phyloP scores from a whole-genome alignment of 2,888 invertebrate species.

The Encarsia formosa region DNA sequence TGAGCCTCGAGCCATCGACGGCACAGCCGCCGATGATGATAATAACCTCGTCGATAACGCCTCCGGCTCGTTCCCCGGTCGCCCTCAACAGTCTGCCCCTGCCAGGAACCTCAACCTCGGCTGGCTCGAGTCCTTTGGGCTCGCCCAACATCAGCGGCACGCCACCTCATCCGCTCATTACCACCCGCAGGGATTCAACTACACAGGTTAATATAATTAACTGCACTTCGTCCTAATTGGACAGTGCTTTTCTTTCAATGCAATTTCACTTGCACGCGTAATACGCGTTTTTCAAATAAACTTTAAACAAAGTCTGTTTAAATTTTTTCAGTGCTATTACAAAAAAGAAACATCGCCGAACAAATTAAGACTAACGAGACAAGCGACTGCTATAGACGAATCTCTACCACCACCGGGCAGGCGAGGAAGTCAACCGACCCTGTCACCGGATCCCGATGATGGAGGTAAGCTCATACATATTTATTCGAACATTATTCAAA shows the following conservation, averaged over 20 bases:
- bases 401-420: conserved; percentile 70
- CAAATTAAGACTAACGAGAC: conserved; percentile 70
- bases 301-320: background rate
- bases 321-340: conserved; percentile 43
- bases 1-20: conserved; percentile 36
- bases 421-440: conserved; percentile 75
- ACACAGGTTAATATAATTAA: conserved; percentile 72
- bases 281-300: too few relatives aligned
- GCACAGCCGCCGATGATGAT: conserved; percentile 73
- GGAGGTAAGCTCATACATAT: conserved; percentile 37
- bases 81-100: conserved; percentile 41
- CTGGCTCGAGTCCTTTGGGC: conserved; percentile 48
- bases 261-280: background rate
- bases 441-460: conserved; percentile 75
- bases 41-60: conserved; percentile 78
- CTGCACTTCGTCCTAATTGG: too few relatives aligned
- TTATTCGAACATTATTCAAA: background rate
- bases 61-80: conserved; percentile 74
- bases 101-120: conserved; percentile 55
- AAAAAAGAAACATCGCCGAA: conserved; percentile 48
- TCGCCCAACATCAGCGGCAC: conserved; percentile 51
- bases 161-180: conserved; percentile 54
- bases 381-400: conserved; percentile 87
- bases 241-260: too few relatives aligned
- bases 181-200: conserved; percentile 72